Percentiles rank a stretch among this genome's conserved stretches.
phyloP scores from a whole-genome alignment of 1,140 invertebrate genomes.

The Rhagoletis zephyria region DNA sequence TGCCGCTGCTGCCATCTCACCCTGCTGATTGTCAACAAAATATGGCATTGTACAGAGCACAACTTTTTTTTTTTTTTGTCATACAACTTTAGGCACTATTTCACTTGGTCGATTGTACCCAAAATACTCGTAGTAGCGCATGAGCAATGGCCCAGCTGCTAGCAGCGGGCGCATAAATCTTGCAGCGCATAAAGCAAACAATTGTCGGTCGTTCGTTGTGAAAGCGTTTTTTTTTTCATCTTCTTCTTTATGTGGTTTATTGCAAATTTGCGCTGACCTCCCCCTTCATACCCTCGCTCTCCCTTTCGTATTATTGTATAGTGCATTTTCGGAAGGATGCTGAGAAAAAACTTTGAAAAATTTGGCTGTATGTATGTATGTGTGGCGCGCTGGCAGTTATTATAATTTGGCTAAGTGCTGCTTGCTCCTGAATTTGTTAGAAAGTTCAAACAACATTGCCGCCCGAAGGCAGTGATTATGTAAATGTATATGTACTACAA shows the following conservation, averaged over 20 bases:
- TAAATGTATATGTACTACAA: background rate
- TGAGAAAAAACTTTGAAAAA: background rate
- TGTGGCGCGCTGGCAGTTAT: background rate
- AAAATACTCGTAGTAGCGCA: background rate
- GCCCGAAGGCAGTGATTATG: background rate
- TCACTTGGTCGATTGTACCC: background rate
- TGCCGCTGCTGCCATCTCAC: too few relatives aligned
- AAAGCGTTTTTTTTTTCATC: background rate
- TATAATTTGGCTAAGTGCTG: slow-evolving; percentile 44
- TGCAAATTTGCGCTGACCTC: background rate
- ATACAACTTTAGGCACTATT: background rate
- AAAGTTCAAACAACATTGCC: slow-evolving; percentile 23
- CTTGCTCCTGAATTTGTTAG: slow-evolving; percentile 17
- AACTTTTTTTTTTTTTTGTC: background rate
- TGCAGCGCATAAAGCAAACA: slow-evolving; percentile 49
- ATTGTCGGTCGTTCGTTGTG: background rate
- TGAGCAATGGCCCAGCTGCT: background rate
- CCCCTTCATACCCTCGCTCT: background rate
- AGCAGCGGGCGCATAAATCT: slow-evolving; percentile 29
- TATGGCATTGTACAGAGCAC: background rate
- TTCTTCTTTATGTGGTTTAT: slow-evolving; percentile 33
- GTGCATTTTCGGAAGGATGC: background rate
- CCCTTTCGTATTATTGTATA: background rate
- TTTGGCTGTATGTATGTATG: background rate
- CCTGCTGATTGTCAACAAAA: slow-evolving; percentile 5